Conservation (phyloP, 2,113 vertebrate species). For the Verasper variegatus region DNA sequence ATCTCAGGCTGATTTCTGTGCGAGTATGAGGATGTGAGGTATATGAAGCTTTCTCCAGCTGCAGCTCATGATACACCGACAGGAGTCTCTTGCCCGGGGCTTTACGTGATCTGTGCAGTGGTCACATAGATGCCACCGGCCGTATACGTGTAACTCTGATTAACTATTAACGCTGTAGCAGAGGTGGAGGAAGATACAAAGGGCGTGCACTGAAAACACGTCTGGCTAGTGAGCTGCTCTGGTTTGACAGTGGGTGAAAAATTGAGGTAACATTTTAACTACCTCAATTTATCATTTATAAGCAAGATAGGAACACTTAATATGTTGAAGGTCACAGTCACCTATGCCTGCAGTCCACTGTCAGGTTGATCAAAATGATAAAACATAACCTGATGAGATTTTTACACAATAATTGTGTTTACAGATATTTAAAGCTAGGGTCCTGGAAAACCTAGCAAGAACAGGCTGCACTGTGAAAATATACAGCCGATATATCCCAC, state of each 20-base stretch:
- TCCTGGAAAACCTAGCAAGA: no score
- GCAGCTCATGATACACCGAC: constrained; percentile 32
- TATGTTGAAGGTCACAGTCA: neutral
- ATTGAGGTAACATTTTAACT: neutral
- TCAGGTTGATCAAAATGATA: neutral
- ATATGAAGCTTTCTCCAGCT: constrained; percentile 19
- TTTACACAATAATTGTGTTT: neutral
- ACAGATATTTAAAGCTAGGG: no score
- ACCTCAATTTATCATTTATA: neutral
- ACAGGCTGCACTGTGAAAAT: no score
- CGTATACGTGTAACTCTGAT: constrained; percentile 42
- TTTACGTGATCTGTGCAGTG: constrained; percentile 56
- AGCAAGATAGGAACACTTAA: neutral
- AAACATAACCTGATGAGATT: neutral
- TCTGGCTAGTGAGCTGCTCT: constrained; percentile 12
- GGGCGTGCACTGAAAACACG: constrained; percentile 37
- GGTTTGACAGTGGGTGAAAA: constrained; percentile 10
- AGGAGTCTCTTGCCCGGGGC: constrained; percentile 44
- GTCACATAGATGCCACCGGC: constrained; percentile 53
- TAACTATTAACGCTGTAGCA: constrained; percentile 67
- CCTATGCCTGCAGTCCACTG: neutral
- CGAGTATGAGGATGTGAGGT: neutral
- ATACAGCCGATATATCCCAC: no score
- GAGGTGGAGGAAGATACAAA: constrained; percentile 27
- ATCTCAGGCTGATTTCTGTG: constrained; percentile 24